These are phyloP conservation scores for Steinernema feltiae DNA, from an alignment of 1,140 invertebrate genomes.

Conservation along the genomic window DNA sequence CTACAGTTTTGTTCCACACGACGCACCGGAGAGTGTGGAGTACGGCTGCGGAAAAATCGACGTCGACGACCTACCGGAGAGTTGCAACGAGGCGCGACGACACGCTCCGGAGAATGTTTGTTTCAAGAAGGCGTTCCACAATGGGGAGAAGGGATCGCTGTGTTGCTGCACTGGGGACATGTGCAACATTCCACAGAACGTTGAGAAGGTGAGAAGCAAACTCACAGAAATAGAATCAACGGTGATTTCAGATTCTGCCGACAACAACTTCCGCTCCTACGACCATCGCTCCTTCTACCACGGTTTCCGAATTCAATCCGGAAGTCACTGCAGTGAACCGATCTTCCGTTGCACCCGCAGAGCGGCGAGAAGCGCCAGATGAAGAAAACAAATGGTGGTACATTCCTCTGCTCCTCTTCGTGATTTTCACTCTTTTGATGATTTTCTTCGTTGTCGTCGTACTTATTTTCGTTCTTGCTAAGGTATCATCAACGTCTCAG, in stretches of 20 bases:
- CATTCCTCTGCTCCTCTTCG: neutral
- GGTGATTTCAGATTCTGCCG: neutral
- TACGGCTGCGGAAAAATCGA: slow-evolving; percentile 1
- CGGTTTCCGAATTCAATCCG: neutral
- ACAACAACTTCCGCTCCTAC: neutral
- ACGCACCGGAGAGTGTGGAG: neutral
- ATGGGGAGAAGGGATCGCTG: neutral
- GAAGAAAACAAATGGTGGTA: neutral
- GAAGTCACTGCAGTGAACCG: neutral
- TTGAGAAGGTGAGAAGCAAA: neutral
- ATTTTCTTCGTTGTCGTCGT: neutral
- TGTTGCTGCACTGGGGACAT: neutral
- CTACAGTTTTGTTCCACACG: neutral
- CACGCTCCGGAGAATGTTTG: neutral
- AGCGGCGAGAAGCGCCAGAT: neutral
- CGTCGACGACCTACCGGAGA: neutral
- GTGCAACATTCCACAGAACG: neutral
- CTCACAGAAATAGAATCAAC: neutral
- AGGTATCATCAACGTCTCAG: neutral
- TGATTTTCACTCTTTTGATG: neutral
- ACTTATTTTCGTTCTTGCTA: neutral
- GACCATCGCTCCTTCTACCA: neutral
- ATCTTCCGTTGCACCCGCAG: neutral
- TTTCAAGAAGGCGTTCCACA: neutral
- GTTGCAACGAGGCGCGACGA: neutral